Base-by-base conservation (phyloP, 2,113 vertebrate genomes). In the Corythornis cristatus region DNA sequence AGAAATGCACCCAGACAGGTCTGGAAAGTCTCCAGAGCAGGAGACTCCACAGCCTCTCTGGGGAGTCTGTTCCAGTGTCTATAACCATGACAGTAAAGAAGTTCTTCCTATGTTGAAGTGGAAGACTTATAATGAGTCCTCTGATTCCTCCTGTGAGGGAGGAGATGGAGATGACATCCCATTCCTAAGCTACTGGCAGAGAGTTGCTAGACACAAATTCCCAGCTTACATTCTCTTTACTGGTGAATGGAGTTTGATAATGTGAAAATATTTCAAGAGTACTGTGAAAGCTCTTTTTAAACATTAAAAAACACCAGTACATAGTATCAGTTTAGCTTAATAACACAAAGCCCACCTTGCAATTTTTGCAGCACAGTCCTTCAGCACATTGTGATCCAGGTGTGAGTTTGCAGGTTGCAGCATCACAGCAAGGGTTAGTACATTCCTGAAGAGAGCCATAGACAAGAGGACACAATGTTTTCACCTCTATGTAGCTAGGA, bases 351-450 rank as follows among this genome's bases (percentile, higher is more conserved):
- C 90, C 54, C 84, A 99, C 99, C 98, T 98, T 98, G 93, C 99
- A 99, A 43, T 98, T 96, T 6, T 96, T 51, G 78, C 99, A 99
- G 97, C 99, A 99, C 15, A 35, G 45, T 13, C 99, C 99, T 5
- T 98, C 75, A 45, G 98, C 98, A 16, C 99, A 99, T 4, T 91
- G 68, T 0, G 99, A 98, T 37, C 98, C 98, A 3, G n/a, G 26
- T 1, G 96, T 98, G 21, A 99, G 97, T 68, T 65, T 98, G 96
- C 99, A 99, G 35, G 98, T 99, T 12, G 96, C 94, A 43, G 98
- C 97, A 65, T 99, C 73, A 75, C 99, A 99, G 86, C 99, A 99
- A 37, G 95, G 94, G 75, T 98, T 98, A 2, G 93, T 87, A 58
- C 99, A 99, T 61, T 98, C 98, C 99, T 99, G 94, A 28, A 71